Conservation (phyloP, 2,888 invertebrate species). For the Harpagoxenus sublaevis region DNA sequence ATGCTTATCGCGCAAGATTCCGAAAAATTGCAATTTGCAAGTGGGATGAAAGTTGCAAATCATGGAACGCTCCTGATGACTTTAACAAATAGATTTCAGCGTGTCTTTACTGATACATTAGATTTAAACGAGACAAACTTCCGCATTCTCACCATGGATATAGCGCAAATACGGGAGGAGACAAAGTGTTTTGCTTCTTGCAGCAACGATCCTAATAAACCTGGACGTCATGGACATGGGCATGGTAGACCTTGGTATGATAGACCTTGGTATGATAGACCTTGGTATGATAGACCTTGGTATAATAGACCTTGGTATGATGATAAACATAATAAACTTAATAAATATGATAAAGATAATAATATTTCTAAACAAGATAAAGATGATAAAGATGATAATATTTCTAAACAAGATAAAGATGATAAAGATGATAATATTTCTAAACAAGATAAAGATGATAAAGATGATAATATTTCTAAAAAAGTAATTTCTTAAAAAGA, state of each 20-base stretch:
- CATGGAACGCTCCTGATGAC: background rate
- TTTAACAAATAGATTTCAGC: conserved; percentile 3
- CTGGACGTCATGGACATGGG: background rate
- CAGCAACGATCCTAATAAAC: conserved; percentile 52
- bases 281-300: background rate
- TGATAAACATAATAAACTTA: background rate
- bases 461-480: background rate
- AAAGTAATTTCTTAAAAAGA: background rate
- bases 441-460: no score
- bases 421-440: no score
- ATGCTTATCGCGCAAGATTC: background rate
- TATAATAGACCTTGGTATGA: background rate
- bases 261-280: background rate
- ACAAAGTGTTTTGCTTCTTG: conserved; percentile 58
- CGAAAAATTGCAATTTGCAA: conserved; percentile 4
- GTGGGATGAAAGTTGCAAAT: conserved; percentile 4
- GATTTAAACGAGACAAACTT: conserved; percentile 1
- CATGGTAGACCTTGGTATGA: background rate
- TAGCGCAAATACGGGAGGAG: background rate
- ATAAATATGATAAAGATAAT: background rate
- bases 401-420: no score
- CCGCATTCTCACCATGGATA: background rate
- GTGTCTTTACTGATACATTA: background rate
- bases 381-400: no score
- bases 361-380: background rate